phyloP scores from a whole-genome alignment of 37 sponge, comb jelly and placozoan species.

The Ephydatia muelleri region DNA sequence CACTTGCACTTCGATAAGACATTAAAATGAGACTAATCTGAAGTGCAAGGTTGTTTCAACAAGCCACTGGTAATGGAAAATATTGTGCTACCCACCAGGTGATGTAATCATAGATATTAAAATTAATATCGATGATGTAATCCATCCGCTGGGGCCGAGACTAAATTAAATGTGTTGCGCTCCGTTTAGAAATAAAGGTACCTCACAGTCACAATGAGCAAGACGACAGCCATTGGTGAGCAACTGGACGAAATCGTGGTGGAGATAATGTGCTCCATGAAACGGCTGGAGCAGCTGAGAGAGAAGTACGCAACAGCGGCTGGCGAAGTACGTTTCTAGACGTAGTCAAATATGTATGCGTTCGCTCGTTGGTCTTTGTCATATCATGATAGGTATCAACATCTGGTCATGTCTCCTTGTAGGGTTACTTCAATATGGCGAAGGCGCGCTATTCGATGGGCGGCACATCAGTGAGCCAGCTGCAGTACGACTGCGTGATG shows the following conservation, averaged over 20 bases:
- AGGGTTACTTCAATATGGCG: conserved; percentile 71
- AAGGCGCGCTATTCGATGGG: conserved; percentile 76
- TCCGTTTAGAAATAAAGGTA: not conserved
- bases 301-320: conserved; percentile 13
- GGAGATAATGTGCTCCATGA: conserved; percentile 46
- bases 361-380: not conserved
- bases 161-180: no score
- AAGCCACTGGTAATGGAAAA: no score
- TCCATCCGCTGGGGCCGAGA: no score
- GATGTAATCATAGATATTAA: no score
- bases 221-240: conserved; percentile 9
- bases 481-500: conserved; percentile 78
- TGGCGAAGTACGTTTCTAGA: conserved; percentile 38
- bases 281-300: conserved; percentile 51
- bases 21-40: no score
- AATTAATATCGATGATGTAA: no score
- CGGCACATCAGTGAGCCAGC: conserved; percentile 43
- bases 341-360: not conserved
- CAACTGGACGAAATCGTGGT: conserved; percentile 45
- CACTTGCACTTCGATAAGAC: no score
- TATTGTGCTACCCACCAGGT: no score
- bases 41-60: no score
- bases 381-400: not conserved
- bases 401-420: not conserved
- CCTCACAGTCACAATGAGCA: not conserved